These are phyloP conservation scores for Drosophila ficusphila DNA, from an alignment of 1,140 invertebrate species.

Conservation along the genomic window DNA sequence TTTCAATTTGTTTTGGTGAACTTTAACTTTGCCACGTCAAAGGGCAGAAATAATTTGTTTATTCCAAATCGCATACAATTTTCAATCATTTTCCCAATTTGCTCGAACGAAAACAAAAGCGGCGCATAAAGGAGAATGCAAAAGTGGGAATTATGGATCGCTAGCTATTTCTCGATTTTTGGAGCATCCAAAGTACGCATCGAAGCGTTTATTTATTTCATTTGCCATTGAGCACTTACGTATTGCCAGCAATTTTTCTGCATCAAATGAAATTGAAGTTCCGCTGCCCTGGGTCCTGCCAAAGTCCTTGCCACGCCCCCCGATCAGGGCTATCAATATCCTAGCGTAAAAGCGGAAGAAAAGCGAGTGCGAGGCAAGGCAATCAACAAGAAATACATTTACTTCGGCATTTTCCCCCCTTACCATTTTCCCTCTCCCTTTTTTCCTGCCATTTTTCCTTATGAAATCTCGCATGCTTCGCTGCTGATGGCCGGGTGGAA, in stretches of 20 bases:
- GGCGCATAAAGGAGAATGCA: slow-evolving; percentile 7
- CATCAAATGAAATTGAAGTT: slow-evolving; percentile 82
- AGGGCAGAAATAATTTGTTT: slow-evolving; percentile 1
- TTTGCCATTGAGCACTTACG: slow-evolving; percentile 77
- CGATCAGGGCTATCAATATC: slow-evolving; percentile 67
- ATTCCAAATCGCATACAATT: slow-evolving; percentile 17
- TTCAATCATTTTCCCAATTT: slow-evolving; percentile 31
- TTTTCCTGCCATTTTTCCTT: slow-evolving; percentile 36
- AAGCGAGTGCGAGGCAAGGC: slow-evolving; percentile 46
- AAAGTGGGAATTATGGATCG: slow-evolving; percentile 22
- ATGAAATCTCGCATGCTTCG: slow-evolving; percentile 77
- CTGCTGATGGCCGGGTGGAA: slow-evolving; percentile 41
- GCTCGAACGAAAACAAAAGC: slow-evolving; percentile 25
- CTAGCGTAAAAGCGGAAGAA: slow-evolving; percentile 33
- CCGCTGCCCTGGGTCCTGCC: slow-evolving; percentile 22
- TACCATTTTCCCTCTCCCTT: slow-evolving; percentile 49
- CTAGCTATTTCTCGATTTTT: slow-evolving; percentile 11
- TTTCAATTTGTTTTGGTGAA: not conserved
- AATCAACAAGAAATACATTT: slow-evolving; percentile 82
- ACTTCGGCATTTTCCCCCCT: slow-evolving; percentile 24
- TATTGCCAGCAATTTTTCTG: slow-evolving; percentile 80
- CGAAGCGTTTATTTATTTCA: slow-evolving; percentile 81
- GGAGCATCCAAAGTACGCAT: slow-evolving; percentile 43
- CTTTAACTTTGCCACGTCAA: not conserved
- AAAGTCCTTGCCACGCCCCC: not conserved